Evolutionary conservation across 1,140 invertebrate genomes (phyloP), one percentile per base, ranked within the genome.

Genomic region (Drosophila nigrodunni): DNA sequence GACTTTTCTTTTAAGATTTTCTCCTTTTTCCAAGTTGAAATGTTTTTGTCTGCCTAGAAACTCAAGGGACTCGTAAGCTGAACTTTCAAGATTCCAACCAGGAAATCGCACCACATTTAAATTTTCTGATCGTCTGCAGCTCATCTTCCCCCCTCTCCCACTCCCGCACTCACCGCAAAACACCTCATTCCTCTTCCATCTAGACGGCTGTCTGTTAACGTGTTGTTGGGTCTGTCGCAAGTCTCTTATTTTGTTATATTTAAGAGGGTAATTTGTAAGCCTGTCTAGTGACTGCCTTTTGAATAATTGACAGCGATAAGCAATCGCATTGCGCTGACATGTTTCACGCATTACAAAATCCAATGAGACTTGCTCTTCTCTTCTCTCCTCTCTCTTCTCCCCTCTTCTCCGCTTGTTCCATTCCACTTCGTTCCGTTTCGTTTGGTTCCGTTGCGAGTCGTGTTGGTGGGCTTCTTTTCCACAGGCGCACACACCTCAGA

Each of bases 311-410:
- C 74, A 78, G 80, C 80, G 85, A 88, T 88, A 88, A 89, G 85
- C 80, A 80, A 88, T 89, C 85, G 80, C 85, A 88, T 88, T 85
- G 85, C 77, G 85, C 85, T 88, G 85, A 88, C 85, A 88, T 88
- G 85, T 88, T 89, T 89, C 85, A 71, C 81, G 85, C 85, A 88
- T 88, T 85, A 88, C 85, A 88, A 88, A 80, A 85, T 58, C 68
- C 70, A 67, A 79, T 64, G 62, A 69, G 66, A 2, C 25, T 30
- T 58, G 62, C 70, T 60, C 37, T 62, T 44, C 59, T 37, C 76
- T 60, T 46, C 67, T 11, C 69, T 5, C 8, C 10, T 18, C 54
- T 10, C 30, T 43, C 7, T 13, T 0, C 30, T n/a, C 34, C 35
- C 7, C 43, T 18, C 46, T n/a, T 60, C 46, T 35, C 58, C 10